phyloP scores from a whole-genome alignment of 2,888 invertebrate genomes.

The Parascotia fuliginaria region DNA sequence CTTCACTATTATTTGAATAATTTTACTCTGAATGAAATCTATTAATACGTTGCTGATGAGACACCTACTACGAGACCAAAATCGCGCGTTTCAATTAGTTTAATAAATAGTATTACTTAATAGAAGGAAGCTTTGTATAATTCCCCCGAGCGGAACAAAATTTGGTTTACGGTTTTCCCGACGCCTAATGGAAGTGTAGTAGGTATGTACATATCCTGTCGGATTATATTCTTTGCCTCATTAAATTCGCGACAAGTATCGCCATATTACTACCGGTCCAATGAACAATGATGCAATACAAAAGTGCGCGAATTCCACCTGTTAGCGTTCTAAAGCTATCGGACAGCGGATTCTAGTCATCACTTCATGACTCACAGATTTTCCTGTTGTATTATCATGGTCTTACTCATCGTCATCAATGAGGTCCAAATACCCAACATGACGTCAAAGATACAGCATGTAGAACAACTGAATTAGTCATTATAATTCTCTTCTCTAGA shows the following conservation, averaged over 20 bases:
- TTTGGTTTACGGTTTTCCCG: conserved; percentile 25
- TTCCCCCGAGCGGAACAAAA: conserved; percentile 20
- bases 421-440: conserved; percentile 13
- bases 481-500: background rate
- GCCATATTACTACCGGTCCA: conserved; percentile 52
- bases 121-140: conserved; percentile 7
- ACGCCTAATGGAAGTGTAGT: conserved; percentile 8
- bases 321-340: conserved; percentile 45
- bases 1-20: too few relatives aligned
- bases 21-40: too few relatives aligned
- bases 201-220: background rate
- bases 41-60: too few relatives aligned
- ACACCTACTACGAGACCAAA: too few relatives aligned
- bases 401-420: conserved; percentile 38
- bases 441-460: conserved; percentile 41
- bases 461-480: background rate
- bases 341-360: conserved; percentile 36
- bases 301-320: conserved; percentile 79
- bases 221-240: conserved; percentile 23
- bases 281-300: conserved; percentile 68
- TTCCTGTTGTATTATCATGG: conserved; percentile 56
- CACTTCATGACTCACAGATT: conserved; percentile 67
- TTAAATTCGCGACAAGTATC: conserved; percentile 42
- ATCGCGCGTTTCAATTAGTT: too few relatives aligned
- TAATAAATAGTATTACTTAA: background rate